phyloP scores from a whole-genome alignment of 2,113 vertebrate species.

The Erinaceus europaeus region DNA sequence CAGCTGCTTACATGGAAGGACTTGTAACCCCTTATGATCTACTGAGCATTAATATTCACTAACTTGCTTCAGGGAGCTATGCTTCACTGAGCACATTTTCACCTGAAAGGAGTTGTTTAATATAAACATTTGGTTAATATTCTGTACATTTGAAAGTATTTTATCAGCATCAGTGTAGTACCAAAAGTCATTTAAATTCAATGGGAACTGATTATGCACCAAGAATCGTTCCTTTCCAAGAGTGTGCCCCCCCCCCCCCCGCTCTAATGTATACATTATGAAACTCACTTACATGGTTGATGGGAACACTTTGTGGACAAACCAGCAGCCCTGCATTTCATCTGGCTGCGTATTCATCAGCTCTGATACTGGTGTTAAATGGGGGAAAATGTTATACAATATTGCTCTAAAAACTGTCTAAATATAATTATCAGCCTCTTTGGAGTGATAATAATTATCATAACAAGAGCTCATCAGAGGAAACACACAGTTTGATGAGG shows the following conservation, averaged over 20 bases:
- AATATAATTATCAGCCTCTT: slow-evolving; percentile 76
- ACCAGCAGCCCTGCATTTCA: slow-evolving; percentile 59
- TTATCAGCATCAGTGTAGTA: slow-evolving; percentile 80
- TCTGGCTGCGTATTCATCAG: slow-evolving; percentile 69
- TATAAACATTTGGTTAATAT: slow-evolving; percentile 87
- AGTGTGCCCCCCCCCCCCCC: slow-evolving; percentile 64
- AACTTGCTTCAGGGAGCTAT: slow-evolving; percentile 69
- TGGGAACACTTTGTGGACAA: slow-evolving; percentile 72
- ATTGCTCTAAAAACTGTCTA: slow-evolving; percentile 77
- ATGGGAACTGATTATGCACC: slow-evolving; percentile 80
- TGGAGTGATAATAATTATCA: slow-evolving; percentile 69
- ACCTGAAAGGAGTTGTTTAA: slow-evolving; percentile 83
- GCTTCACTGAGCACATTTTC: slow-evolving; percentile 78
- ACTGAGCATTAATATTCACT: slow-evolving; percentile 80
- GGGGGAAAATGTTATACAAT: slow-evolving; percentile 56
- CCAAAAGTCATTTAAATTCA: slow-evolving; percentile 84
- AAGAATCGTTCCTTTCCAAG: slow-evolving; percentile 72
- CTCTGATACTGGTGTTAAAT: slow-evolving; percentile 47
- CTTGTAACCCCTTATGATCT: slow-evolving; percentile 77
- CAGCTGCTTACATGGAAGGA: slow-evolving; percentile 47
- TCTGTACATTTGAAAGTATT: slow-evolving; percentile 82
- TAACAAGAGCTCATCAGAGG: slow-evolving; percentile 68
- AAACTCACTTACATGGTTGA: slow-evolving; percentile 71
- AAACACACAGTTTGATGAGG: slow-evolving; percentile 50
- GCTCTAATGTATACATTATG: slow-evolving; percentile 77